Conservation (phyloP, 2,888 invertebrate species). For the Lithophane leautieri region DNA sequence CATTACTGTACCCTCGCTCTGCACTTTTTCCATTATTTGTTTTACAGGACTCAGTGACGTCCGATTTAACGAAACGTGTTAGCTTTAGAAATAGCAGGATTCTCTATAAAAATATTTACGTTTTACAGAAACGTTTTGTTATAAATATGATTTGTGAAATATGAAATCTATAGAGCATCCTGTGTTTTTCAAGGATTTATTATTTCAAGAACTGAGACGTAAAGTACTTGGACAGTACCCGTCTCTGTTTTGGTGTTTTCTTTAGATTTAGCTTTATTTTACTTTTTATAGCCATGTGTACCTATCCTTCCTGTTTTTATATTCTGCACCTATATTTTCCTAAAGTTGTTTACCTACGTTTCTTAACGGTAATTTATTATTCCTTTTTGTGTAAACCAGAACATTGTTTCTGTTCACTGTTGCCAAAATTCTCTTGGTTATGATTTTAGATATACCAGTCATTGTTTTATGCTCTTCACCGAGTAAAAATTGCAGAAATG, state of each 20-base stretch:
- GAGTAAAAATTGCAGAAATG: neutral
- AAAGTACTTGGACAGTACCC: constrained; percentile 87
- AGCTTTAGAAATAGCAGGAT: constrained; percentile 67
- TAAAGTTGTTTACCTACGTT: neutral
- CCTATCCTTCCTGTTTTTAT: constrained; percentile 16
- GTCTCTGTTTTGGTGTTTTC: constrained; percentile 77
- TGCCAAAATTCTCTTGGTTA: neutral
- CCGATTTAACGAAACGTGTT: constrained; percentile 67
- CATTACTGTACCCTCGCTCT: constrained; percentile 81
- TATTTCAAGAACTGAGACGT: constrained; percentile 68
- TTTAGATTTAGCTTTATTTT: constrained; percentile 66
- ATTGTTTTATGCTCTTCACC: neutral
- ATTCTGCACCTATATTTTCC: neutral
- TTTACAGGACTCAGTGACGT: constrained; percentile 72
- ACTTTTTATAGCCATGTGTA: constrained; percentile 9
- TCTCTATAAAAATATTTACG: constrained; percentile 62
- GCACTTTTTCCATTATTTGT: constrained; percentile 64
- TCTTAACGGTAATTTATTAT: neutral
- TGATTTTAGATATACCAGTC: neutral
- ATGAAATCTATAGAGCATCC: constrained; percentile 68
- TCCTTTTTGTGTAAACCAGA: neutral
- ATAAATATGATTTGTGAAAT: neutral
- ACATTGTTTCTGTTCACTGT: neutral
- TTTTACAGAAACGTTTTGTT: neutral
- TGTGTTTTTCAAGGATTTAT: constrained; percentile 63